Conservation (phyloP, 2,797 vertebrate species). For the Stomatorhinus walkeri region DNA sequence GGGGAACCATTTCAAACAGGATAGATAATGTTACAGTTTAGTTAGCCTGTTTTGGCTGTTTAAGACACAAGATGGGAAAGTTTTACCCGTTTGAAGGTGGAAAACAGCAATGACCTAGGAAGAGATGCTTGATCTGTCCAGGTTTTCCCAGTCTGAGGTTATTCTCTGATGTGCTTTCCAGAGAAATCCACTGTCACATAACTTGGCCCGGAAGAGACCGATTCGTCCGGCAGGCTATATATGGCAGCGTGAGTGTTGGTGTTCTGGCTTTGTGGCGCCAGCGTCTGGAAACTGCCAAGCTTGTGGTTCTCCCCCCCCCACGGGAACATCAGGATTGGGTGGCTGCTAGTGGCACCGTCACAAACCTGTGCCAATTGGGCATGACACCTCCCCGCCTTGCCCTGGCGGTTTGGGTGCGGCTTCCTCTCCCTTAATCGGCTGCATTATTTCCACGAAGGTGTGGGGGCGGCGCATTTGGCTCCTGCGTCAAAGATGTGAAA, state of each 20-base stretch:
- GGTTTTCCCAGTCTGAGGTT: neutral
- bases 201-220: neutral
- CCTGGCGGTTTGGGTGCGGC: conserved; percentile 10
- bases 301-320: conserved; percentile 30
- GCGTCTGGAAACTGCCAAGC: conserved; percentile 38
- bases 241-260: conserved; percentile 12
- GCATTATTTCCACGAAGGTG: conserved; percentile 22
- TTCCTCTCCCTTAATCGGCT: conserved; percentile 18
- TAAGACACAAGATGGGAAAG: neutral
- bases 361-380: conserved; percentile 29
- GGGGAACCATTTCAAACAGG: neutral
- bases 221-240: conserved; percentile 13
- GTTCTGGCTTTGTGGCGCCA: conserved; percentile 28
- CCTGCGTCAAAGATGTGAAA: conserved; percentile 27
- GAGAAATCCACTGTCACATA: neutral
- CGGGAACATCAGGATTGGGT: neutral
- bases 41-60: neutral
- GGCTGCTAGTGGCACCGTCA: conserved; percentile 25
- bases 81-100: neutral
- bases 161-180: neutral
- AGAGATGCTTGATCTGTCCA: neutral
- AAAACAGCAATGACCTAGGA: neutral
- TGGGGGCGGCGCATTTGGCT: conserved; percentile 11
- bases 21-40: neutral
- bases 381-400: conserved; percentile 29